Evolutionary conservation across 2,797 vertebrate species (phyloP).

Genomic region (Schizopygopsis pylzovi): DNA sequence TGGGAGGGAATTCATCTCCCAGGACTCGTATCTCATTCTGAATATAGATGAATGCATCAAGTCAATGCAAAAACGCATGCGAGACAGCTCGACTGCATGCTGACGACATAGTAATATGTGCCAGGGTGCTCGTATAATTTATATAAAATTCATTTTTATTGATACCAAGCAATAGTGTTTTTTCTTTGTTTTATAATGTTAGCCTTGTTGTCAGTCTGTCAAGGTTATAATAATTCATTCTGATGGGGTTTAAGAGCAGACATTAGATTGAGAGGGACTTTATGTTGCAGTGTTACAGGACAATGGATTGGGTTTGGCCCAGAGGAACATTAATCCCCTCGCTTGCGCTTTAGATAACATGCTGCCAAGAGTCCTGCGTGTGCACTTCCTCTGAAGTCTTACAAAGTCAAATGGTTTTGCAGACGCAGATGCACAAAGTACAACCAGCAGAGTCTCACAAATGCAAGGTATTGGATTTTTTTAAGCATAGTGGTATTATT

Average conservation of each 20-base stretch:
- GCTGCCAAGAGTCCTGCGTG: slow-evolving; percentile 64
- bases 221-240: slow-evolving; percentile 52
- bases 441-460: not conserved
- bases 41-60: slow-evolving; percentile 25
- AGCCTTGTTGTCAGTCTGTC: slow-evolving; percentile 70
- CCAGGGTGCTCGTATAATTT: not conserved
- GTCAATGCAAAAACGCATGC: not conserved
- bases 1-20: slow-evolving; percentile 13
- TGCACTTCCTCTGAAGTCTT: slow-evolving; percentile 71
- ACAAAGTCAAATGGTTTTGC: slow-evolving; percentile 63
- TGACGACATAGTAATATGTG: not conserved
- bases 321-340: slow-evolving; percentile 76
- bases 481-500: not conserved
- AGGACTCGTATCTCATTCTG: not conserved
- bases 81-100: not conserved
- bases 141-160: not conserved
- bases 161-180: not conserved
- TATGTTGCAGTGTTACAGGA: slow-evolving; percentile 64
- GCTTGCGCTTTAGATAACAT: slow-evolving; percentile 69
- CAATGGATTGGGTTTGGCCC: slow-evolving; percentile 61
- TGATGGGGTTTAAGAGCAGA: slow-evolving; percentile 71
- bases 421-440: not conserved
- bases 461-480: not conserved
- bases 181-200: not conserved
- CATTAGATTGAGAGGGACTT: slow-evolving; percentile 79